Evolutionary conservation across 2,888 invertebrate genomes (phyloP).

Genomic region (Phyto melanocephala): DNA sequence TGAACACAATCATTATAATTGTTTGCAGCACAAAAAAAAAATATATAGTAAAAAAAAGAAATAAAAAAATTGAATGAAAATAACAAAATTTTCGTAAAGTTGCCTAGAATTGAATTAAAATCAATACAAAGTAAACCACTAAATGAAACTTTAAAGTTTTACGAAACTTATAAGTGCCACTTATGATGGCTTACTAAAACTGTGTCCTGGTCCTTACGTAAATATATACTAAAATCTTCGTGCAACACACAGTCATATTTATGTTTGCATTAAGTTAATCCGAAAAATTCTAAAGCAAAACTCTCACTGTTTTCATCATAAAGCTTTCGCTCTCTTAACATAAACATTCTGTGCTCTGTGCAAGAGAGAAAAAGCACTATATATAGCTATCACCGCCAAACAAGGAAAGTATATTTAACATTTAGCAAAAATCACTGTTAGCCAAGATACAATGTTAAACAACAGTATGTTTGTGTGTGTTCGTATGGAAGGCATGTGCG

Average conservation of each 20-base stretch:
- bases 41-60: no score
- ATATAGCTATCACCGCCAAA: constrained; percentile 58
- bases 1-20: constrained; percentile 48
- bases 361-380: background rate
- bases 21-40: background rate
- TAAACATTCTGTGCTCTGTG: background rate
- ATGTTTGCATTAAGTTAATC: background rate
- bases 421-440: background rate
- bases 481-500: background rate
- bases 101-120: constrained; percentile 20
- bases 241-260: background rate
- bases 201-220: constrained; percentile 22
- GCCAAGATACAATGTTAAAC: background rate
- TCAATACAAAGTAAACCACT: constrained; percentile 38
- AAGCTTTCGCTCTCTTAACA: constrained; percentile 36
- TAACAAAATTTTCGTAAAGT: constrained; percentile 19
- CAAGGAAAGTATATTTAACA: constrained; percentile 40
- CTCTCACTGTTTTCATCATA: background rate
- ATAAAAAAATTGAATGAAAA: no score
- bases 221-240: constrained; percentile 27
- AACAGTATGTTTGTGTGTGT: background rate
- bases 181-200: constrained; percentile 57
- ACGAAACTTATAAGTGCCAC: constrained; percentile 53
- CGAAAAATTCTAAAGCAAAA: no score
- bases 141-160: constrained; percentile 31